Evolutionary conservation across 2,888 invertebrate genomes (phyloP).

Genomic region (Idaea aversata): DNA sequence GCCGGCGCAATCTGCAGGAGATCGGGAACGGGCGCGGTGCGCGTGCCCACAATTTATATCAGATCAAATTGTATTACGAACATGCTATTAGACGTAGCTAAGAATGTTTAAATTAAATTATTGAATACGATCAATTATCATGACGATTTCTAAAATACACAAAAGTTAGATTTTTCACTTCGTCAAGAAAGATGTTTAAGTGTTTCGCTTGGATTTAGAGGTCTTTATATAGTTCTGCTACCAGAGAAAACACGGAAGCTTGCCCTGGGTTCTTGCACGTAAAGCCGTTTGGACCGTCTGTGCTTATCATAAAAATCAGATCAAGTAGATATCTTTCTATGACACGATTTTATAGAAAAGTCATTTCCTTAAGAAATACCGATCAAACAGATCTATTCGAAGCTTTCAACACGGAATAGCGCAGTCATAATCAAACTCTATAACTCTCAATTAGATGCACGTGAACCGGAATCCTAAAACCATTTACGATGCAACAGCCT

Average conservation of each 20-base stretch:
- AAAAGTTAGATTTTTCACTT: conserved; percentile 3
- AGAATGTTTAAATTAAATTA: conserved; percentile 3
- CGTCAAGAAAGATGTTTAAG: conserved; percentile 2
- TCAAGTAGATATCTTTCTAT: neutral
- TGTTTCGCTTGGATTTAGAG: neutral
- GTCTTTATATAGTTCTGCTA: neutral
- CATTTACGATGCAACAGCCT: neutral
- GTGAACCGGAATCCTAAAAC: neutral
- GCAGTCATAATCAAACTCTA: conserved; percentile 8
- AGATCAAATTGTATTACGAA: conserved; percentile 28
- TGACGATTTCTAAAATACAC: neutral
- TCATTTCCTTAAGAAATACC: neutral
- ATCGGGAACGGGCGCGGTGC: conserved; percentile 50
- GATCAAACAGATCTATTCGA: conserved; percentile 12
- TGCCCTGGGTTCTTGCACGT: neutral
- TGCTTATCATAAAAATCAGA: neutral
- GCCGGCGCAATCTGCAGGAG: conserved; percentile 35
- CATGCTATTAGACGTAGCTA: conserved; percentile 1
- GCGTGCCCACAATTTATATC: conserved; percentile 35
- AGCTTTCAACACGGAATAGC: conserved; percentile 24
- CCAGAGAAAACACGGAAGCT: neutral
- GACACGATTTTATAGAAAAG: neutral
- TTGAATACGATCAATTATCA: neutral
- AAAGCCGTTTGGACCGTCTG: neutral
- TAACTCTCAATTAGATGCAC: conserved; percentile 2